Conservation (phyloP, 2,888 invertebrate species). For the Cataglyphis albicans region DNA sequence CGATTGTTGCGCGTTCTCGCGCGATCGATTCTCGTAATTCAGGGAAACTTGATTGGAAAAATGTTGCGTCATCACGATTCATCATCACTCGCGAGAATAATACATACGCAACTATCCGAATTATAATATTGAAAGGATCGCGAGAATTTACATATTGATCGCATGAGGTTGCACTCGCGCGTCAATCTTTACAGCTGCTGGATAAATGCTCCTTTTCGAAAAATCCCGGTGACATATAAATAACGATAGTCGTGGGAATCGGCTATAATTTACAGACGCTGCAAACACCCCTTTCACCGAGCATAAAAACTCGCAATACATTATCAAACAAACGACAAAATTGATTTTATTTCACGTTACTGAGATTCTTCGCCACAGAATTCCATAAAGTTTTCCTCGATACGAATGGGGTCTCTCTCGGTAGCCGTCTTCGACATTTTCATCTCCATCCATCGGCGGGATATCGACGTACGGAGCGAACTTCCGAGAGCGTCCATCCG, state of each 20-base stretch:
- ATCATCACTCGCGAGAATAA: neutral
- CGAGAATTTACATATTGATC: neutral
- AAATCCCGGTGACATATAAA: constrained; percentile 15
- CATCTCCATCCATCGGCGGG: constrained; percentile 12
- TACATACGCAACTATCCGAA: neutral
- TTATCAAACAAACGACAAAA: neutral
- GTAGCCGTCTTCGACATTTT: neutral
- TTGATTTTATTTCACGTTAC: constrained; percentile 10
- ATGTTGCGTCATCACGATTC: neutral
- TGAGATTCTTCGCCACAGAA: neutral
- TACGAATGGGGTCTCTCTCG: neutral
- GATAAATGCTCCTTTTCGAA: constrained; percentile 25
- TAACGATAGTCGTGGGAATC: constrained; percentile 28
- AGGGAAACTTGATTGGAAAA: neutral
- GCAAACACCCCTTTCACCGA: neutral
- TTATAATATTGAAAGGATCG: neutral
- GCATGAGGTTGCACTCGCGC: neutral
- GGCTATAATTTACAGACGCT: constrained; percentile 6
- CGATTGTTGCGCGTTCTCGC: neutral
- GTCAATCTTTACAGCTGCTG: neutral
- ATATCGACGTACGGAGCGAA: neutral
- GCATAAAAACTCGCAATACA: constrained; percentile 7
- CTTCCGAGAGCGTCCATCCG: neutral
- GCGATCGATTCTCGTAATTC: neutral
- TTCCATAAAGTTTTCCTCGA: constrained; percentile 16